These are phyloP conservation scores for Drosophila novamexicana DNA, from an alignment of 1,140 invertebrate species.

Conservation along the genomic window DNA sequence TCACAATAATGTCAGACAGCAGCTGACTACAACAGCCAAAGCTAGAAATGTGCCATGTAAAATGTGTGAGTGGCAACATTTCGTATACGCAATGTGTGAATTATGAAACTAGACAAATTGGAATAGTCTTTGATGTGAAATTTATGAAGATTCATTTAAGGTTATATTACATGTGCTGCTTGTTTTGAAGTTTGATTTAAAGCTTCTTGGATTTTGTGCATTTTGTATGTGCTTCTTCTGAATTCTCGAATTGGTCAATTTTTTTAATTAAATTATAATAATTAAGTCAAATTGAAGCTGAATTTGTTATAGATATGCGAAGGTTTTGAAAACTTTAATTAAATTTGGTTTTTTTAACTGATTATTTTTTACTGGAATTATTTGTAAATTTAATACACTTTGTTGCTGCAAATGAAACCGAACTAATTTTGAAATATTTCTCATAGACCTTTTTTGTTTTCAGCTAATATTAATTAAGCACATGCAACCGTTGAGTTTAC, in stretches of 20 bases:
- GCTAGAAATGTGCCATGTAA: constrained; percentile 6
- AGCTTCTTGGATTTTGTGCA: too few species aligned
- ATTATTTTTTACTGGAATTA: background rate
- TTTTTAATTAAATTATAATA: too few species aligned
- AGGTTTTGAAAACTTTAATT: too few species aligned
- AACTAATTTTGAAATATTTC: background rate
- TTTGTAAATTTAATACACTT: background rate
- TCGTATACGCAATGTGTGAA: constrained; percentile 28
- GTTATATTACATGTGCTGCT: too few species aligned
- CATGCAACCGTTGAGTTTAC: background rate
- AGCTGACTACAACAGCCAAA: constrained; percentile 1
- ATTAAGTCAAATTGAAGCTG: too few species aligned
- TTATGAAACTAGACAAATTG: background rate
- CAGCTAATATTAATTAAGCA: background rate
- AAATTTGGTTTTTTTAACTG: too few species aligned
- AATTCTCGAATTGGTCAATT: too few species aligned
- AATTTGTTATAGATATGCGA: too few species aligned
- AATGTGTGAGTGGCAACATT: background rate
- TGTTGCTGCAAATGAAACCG: too few species aligned
- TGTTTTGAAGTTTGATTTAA: background rate
- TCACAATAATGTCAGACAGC: constrained; percentile 16
- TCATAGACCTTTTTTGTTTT: background rate
- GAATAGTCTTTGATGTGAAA: background rate
- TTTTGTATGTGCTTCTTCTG: background rate
- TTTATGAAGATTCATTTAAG: constrained; percentile 2